Evolutionary conservation across 2,888 invertebrate genomes (phyloP), one percentile per base, ranked within the genome.

Genomic region (Dryomyza anilis): DNA sequence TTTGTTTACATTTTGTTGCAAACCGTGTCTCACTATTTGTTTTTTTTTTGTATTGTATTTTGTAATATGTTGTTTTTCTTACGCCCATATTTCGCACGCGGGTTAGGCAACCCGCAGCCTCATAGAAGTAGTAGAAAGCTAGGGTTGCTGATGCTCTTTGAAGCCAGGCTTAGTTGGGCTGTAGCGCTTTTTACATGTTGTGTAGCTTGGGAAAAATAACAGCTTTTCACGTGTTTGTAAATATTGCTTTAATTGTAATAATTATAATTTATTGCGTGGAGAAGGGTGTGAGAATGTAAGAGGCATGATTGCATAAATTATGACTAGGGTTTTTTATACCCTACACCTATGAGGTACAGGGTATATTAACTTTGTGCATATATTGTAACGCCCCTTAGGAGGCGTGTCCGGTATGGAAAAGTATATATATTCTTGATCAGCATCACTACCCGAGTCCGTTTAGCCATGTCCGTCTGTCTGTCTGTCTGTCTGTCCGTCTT

Each of bases 1-100:
- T 71, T 71, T 72, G 72, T 73, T 73, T 73, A 72, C 71, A 73
- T 73, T 73, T n/a, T 70, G 72, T 72, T 69, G 68, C 70, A 71
- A 73, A 71, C 70, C 68, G 72, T 70, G n/a, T n/a, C n/a, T n/a
- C n/a, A n/a, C n/a, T n/a, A n/a, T n/a, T 71, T 68, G 64, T 33
- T 29, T 16, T 29, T 58, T 58, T 58, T 45, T 39, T 36, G 27
- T 10, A 43, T 43, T 57, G 21, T 10, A 16, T 5, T 39, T 57
- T 43, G n/a, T n/a, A n/a, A n/a, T n/a, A n/a, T n/a, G n/a, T n/a
- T n/a, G 19, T 10, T 29, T 53, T 53, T 25, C 43, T 57, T 57
- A 39, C 57, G 57, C 57, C 57, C 57, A 39, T 57, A 43, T 57
- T 57, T 8, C 14, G 57, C 57, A 25, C 43, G 39, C 39, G 57